Base-by-base conservation (phyloP, 2,113 vertebrate species). In the Noctilio leporinus region DNA sequence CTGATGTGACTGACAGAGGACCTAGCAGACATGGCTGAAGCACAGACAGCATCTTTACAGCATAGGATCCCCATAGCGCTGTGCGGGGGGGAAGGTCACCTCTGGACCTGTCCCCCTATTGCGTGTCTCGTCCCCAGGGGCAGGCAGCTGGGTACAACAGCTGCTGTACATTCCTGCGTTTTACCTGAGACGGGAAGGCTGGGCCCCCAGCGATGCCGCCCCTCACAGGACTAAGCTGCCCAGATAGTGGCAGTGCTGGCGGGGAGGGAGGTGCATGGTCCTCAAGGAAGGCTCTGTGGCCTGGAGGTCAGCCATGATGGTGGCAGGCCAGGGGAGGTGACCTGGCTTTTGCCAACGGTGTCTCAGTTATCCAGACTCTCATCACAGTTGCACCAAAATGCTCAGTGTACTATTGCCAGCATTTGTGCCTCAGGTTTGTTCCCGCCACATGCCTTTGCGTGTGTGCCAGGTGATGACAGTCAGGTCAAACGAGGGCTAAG, bases 81-180 rank as follows among this genome's bases (percentile, higher is more conserved):
- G 47, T 24, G 15, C 9, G 8, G 49, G n/a, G n/a, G n/a, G n/a
- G n/a, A n/a, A n/a, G n/a, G n/a, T n/a, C 62, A 2, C 43, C 53
- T 12, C 38, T 38, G 12, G 15, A 17, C 70, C 55, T 6, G 0
- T 0, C 40, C 0, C 0, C 15, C 2, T 1, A 7, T 47, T 0
- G 19, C 49, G 80, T 47, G 65, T 15, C 6, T 35, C 43, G 35
- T 47, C 59, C 0, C 53, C 38, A 14, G 65, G 40, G 30, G 10
- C 1, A 0, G 26, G 30, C 3, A 26, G 67, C 93, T 47, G n/a
- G 4, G 12, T 20, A 57, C 3, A 2, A 9, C 22, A 30, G 45
- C 14, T 3, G 17, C 35, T 3, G 26, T 3, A 1, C 0, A 0
- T 26, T 72, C 28, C n/a, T 35, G 0, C 1, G 0, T 40, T 30